Base-by-base conservation (phyloP, 2,113 vertebrate genomes). In the Chamaea fasciata region DNA sequence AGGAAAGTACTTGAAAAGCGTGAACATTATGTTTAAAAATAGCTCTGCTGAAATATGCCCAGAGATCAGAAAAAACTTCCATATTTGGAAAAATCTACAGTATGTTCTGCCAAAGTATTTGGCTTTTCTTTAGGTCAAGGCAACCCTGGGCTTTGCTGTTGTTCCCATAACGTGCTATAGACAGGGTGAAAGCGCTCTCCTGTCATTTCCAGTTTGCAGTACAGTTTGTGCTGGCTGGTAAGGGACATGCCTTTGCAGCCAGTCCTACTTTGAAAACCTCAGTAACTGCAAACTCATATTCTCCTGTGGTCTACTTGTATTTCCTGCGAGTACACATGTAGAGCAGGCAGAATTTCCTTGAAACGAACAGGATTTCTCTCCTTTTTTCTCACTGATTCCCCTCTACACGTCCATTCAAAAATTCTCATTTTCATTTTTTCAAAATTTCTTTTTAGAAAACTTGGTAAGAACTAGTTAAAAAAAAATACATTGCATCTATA, bases 81-180 rank as follows among this genome's bases (percentile, higher is more conserved):
- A 93, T 97, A 96, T 96, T 96, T 95, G 97, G 97, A 95, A 97
- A 91, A 95, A 81, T 76, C 89, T 92, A 83, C 92, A 77, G 35
- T 44, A 86, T 74, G 82, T 91, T 90, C 95, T 92, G 96, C 96
- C 96, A 97, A 96, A 96, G 62, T 96, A 97, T 96, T 96, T 96
- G 95, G 90, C 80, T 93, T 96, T 96, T 89, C 94, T 96, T 95
- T 96, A 92, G 95, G 97, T 97, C 97, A 97, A 96, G 89, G 94
- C 95, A 97, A 96, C 93, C 91, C 84, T 92, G 77, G 81, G 84
- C 68, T 95, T 94, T 92, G 81, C 81, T 94, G 96, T 71, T 89
- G 86, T 90, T 92, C 90, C 73, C 91, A 84, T 85, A 90, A 83
- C 77, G 89, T 90, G 83, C 83, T 96, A 26, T 62, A 95, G 92